Evolutionary conservation across 2,888 invertebrate species (phyloP), one percentile per base, ranked within the genome.

Genomic region (Eilema griseolum): DNA sequence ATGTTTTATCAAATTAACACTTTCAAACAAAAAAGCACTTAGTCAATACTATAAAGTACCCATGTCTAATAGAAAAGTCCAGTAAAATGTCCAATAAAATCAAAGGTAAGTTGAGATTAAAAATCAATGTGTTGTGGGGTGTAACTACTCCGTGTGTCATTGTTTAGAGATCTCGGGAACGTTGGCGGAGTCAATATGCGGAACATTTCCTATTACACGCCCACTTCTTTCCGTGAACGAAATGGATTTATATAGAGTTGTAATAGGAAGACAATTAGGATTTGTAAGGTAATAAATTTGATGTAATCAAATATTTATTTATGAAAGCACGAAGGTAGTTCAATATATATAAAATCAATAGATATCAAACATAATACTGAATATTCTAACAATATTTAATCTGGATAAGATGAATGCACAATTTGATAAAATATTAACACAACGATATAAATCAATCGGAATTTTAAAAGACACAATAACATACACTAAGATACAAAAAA

Each of bases 121-220:
- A 79, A 85, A 82, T 74, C 80, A 75, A 81, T 82, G 77, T 69
- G 72, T 77, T 72, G 79, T 68, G 74, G 76, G 81, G 79, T 78
- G 80, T 78, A 85, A 85, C 81, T 85, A 79, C 81, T 82, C 85
- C 86, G 88, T 88, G 88, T 90, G 93, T 92, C 93, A 93, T 93
- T 93, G 94, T 94, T 94, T 95, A 93, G 92, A 93, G 93, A 93
- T 93, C 93, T 93, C 88, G 87, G 86, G 86, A 89, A 90, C 89
- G 90, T 90, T 90, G 91, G 90, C 85, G 90, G 89, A 95, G 94
- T 95, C 95, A 95, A 95, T 95, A 95, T 94, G 95, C 95, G 95
- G 95, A 95, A 95, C 95, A 95, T 95, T 95, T 95, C 93, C 94
- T 94, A 95, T 95, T 95, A 95, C 94, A 95, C 95, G 95, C 94